phyloP scores from a whole-genome alignment of 2,888 invertebrate species.

The Trissolcus brochymenae region DNA sequence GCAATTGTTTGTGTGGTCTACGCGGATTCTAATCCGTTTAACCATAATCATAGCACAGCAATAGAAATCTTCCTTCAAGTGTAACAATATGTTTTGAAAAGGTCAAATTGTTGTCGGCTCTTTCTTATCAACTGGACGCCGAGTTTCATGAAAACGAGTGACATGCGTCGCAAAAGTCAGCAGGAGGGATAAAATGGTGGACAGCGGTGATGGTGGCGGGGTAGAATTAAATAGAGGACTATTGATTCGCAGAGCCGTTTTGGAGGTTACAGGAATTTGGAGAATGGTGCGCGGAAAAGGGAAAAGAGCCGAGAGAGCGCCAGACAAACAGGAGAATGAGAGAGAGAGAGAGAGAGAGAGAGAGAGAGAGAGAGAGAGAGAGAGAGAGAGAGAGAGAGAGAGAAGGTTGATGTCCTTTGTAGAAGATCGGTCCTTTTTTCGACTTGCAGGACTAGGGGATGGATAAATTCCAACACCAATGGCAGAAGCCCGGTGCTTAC shows the following conservation, averaged over 20 bases:
- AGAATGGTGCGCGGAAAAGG: constrained; percentile 32
- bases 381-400: constrained; percentile 16
- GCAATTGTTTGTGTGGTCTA: too few species aligned
- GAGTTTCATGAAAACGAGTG: constrained; percentile 34
- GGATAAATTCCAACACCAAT: constrained; percentile 65
- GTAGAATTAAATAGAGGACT: constrained; percentile 55
- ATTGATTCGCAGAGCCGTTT: constrained; percentile 56
- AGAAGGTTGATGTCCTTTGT: constrained; percentile 40
- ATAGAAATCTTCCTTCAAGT: not conserved
- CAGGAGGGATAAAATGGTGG: constrained; percentile 35
- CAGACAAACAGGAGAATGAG: not conserved
- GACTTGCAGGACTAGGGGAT: constrained; percentile 27
- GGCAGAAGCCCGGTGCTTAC: constrained; percentile 65
- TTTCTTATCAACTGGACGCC: constrained; percentile 6
- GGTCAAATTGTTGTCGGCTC: not conserved
- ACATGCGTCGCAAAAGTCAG: constrained; percentile 29
- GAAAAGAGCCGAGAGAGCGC: constrained; percentile 6
- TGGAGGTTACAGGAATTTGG: constrained; percentile 53
- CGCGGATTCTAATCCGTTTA: too few species aligned
- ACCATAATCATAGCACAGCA: too few species aligned
- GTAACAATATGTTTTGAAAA: not conserved
- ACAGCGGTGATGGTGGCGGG: constrained; percentile 23
- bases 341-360: constrained; percentile 4
- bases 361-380: constrained; percentile 4
- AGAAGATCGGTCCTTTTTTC: constrained; percentile 43